A percentile compares a stretch with the other conserved stretches of the same genome.
phyloP scores from a whole-genome alignment of 2,888 invertebrate genomes.

The Drosophila formosana region DNA sequence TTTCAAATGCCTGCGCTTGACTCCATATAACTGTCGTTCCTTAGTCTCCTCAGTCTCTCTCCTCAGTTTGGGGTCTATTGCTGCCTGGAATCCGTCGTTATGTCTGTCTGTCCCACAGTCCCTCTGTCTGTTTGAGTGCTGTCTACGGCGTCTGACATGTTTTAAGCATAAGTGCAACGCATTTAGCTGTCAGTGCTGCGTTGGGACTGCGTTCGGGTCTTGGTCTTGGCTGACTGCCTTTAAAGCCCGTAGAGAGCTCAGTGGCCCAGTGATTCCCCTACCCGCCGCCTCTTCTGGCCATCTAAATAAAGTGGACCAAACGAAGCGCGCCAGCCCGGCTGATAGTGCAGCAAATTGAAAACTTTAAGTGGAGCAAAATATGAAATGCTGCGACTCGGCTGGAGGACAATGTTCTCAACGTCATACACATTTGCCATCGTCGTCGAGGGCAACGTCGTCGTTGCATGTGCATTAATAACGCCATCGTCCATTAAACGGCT shows the following conservation, averaged over 20 bases:
- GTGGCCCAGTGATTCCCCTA: slow-evolving; percentile 9
- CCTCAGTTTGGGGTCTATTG: slow-evolving; percentile 29
- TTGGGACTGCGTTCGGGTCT: slow-evolving; percentile 27
- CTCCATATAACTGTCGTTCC: slow-evolving; percentile 1
- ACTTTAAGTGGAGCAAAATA: slow-evolving; percentile 68
- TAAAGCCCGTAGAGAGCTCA: slow-evolving; percentile 41
- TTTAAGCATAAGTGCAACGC: slow-evolving; percentile 80
- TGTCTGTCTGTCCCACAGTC: slow-evolving; percentile 6
- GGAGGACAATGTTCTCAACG: slow-evolving; percentile 40
- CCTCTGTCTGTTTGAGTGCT: slow-evolving; percentile 65
- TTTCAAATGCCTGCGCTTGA: slow-evolving; percentile 29
- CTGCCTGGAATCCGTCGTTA: slow-evolving; percentile 19
- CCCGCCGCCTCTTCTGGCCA: not conserved
- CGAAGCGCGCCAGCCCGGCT: slow-evolving; percentile 25
- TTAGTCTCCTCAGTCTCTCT: not conserved
- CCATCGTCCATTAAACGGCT: slow-evolving; percentile 65
- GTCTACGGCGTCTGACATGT: slow-evolving; percentile 75
- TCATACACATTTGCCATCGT: slow-evolving; percentile 10
- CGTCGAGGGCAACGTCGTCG: slow-evolving; percentile 1
- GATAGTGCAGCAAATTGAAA: slow-evolving; percentile 62
- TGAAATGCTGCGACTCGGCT: slow-evolving; percentile 43
- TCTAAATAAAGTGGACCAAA: slow-evolving; percentile 60
- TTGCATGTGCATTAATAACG: slow-evolving; percentile 68
- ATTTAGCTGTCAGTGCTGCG: slow-evolving; percentile 74
- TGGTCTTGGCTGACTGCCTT: slow-evolving; percentile 67